These are phyloP conservation scores for Portevinia maculata DNA, from an alignment of 2,888 invertebrate species.

Conservation along the genomic window DNA sequence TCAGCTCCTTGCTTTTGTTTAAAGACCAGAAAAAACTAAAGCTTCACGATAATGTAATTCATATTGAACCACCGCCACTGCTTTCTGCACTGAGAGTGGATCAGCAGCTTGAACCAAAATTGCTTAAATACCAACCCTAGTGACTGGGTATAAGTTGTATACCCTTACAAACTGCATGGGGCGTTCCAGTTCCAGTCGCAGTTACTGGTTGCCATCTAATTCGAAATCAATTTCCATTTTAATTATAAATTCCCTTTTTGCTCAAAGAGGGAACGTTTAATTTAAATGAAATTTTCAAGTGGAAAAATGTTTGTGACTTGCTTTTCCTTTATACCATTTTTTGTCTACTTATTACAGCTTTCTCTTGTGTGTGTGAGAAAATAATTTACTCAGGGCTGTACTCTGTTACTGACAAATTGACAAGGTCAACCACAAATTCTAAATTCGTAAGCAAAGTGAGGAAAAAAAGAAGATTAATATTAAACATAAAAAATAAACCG, in stretches of 20 bases:
- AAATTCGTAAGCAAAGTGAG: conserved; percentile 29
- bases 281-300: conserved; percentile 73
- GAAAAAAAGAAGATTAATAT: conserved; percentile 47
- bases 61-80: conserved; percentile 35
- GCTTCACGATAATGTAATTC: conserved; percentile 46
- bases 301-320: conserved; percentile 72
- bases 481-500: conserved; percentile 30
- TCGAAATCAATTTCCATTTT: conserved; percentile 72
- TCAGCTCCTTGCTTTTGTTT: conserved; percentile 32
- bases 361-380: conserved; percentile 45
- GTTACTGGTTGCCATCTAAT: conserved; percentile 45
- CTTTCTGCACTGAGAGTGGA: background rate
- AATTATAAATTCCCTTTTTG: conserved; percentile 69
- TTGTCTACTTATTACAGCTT: background rate
- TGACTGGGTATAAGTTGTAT: background rate
- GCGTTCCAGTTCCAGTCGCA: background rate
- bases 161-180: conserved; percentile 22
- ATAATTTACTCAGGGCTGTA: conserved; percentile 30
- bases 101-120: conserved; percentile 10
- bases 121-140: conserved; percentile 32
- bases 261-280: conserved; percentile 58
- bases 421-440: conserved; percentile 71
- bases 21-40: conserved; percentile 25
- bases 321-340: conserved; percentile 18
- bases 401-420: conserved; percentile 70